A percentile compares a stretch with the other conserved stretches of the same genome.
These are phyloP conservation scores for Punctoribates punctum DNA, from an alignment of 2,888 invertebrate genomes.

Conservation along the genomic window DNA sequence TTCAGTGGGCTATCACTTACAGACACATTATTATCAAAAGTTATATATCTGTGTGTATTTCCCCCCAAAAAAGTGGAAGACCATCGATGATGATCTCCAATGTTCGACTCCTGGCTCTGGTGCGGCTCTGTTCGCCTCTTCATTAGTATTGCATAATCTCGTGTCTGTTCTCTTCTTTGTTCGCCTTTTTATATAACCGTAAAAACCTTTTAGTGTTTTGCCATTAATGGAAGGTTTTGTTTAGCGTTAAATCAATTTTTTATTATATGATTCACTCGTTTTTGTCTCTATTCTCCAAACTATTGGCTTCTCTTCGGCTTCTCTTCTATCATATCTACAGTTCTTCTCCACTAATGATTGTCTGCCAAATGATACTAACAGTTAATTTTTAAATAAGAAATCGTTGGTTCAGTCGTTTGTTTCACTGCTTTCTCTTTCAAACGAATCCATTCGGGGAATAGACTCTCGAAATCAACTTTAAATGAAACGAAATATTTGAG, in stretches of 20 bases:
- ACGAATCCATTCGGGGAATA: neutral
- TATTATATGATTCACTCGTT: slow-evolving; percentile 30
- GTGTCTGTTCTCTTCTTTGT: neutral
- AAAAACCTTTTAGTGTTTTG: slow-evolving; percentile 37
- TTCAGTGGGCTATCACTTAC: neutral
- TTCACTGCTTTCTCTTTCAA: no score
- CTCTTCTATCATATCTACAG: neutral
- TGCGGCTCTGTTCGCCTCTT: slow-evolving; percentile 8
- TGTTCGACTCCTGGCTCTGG: no score
- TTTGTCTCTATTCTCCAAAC: slow-evolving; percentile 2
- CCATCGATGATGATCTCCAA: neutral
- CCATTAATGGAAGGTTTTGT: slow-evolving; percentile 35
- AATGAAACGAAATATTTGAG: slow-evolving; percentile 6
- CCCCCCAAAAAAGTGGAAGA: neutral
- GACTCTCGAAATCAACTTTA: neutral
- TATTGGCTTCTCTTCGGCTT: neutral
- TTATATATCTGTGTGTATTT: neutral
- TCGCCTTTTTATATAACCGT: slow-evolving; percentile 12
- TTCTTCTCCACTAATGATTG: slow-evolving; percentile 6
- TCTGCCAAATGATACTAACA: slow-evolving; percentile 25
- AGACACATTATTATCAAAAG: neutral
- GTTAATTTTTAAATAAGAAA: slow-evolving; percentile 20
- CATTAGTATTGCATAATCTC: slow-evolving; percentile 35
- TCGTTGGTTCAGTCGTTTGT: neutral
- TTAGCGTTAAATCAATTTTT: slow-evolving; percentile 37